phyloP scores from a whole-genome alignment of 92 coral and sea anemone genomes.

The Phenganax marumi region DNA sequence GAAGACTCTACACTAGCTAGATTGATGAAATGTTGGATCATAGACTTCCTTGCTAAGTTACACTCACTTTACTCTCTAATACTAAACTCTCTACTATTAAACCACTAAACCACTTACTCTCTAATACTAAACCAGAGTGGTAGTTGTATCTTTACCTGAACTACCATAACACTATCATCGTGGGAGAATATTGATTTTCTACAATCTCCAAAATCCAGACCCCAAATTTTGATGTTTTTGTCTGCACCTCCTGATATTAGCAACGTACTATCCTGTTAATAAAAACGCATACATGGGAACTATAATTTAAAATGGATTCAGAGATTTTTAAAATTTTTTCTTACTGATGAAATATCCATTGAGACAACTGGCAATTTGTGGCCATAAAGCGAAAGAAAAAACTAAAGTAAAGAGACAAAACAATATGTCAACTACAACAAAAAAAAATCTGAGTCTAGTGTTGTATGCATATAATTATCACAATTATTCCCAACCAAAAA shows the following conservation, averaged over 20 bases:
- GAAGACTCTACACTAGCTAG: neutral
- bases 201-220: constrained; percentile 96
- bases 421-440: neutral
- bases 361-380: constrained; percentile 97
- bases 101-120: no score
- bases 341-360: constrained; percentile 92
- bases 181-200: constrained; percentile 95
- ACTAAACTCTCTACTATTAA: no score
- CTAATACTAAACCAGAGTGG: neutral
- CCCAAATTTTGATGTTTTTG: constrained; percentile 97
- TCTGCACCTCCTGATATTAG: constrained; percentile 95
- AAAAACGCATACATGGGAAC: neutral
- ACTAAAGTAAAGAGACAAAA: constrained; percentile 50
- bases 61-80: no score
- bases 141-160: constrained; percentile 62
- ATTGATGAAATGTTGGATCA: no score
- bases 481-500: neutral
- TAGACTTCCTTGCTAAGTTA: no score
- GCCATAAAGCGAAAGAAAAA: constrained; percentile 91
- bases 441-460: neutral
- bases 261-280: constrained; percentile 69
- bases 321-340: constrained; percentile 7
- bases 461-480: neutral
- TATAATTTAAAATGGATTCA: neutral
- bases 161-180: constrained; percentile 85